Evolutionary conservation across 2,888 invertebrate genomes (phyloP), one percentile per base, ranked within the genome.

Genomic region (Cosmopolites sordidus): DNA sequence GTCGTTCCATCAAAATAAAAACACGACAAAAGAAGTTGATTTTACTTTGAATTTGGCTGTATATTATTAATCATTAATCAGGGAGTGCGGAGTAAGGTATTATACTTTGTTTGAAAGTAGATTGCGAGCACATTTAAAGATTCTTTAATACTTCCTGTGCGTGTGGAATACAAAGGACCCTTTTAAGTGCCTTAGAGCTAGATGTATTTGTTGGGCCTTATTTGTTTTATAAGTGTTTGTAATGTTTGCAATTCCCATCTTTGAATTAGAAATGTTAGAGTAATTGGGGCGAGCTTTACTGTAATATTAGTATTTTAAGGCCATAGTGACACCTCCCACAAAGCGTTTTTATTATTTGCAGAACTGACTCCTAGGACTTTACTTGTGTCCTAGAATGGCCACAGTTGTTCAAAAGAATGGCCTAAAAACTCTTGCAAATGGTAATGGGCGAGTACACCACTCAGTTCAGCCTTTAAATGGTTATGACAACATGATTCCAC

Each of bases 331-430:
- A 22, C 22, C 49, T 50, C 54, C 54, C 54, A 50, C 49, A 39
- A 37, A 42, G 43, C 22, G 41, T 49, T 8, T 45, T 44, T 37
- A 48, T 47, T 51, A 43, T 39, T 22, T 22, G 15, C 46, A 56
- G 53, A 48, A 51, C 43, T 50, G 43, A 43, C 30, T 50, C 43
- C 39, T 30, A 46, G 40, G 45, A 46, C 50, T 44, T 46, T 18
- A 12, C n/a, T 48, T 47, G 46, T 59, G 65, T 64, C 63, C 38
- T 54, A 59, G 59, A 48, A 89, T 89, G 89, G 87, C 88, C 79
- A 87, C 89, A 73, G 83, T 86, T 78, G 80, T 89, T 74, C 89
- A 89, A 74, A 86, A 88, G 75, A 89, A 88, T 81, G 86, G 87
- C 76, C 83, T 89, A 74, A 86, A 87, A 78, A 80, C 83, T 70